phyloP scores from a whole-genome alignment of 2,888 invertebrate genomes.

The Synergus umbraculus region DNA sequence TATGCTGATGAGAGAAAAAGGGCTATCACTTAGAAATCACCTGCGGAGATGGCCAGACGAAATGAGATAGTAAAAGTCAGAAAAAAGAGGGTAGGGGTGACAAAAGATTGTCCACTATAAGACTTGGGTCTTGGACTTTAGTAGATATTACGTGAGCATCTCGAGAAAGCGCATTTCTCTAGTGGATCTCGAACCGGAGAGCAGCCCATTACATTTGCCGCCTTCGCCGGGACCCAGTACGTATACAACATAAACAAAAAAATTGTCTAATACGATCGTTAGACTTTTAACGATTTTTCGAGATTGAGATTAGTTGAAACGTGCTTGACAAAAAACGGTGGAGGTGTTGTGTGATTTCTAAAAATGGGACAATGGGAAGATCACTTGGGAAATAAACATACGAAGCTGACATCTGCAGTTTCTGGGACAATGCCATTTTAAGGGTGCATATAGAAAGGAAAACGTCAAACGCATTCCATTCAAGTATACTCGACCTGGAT shows the following conservation, averaged over 20 bases:
- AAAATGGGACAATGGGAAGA: not conserved
- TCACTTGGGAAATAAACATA: not conserved
- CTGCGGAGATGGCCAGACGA: not conserved
- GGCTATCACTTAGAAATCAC: not conserved
- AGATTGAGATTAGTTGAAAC: not conserved
- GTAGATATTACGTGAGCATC: conserved; percentile 66
- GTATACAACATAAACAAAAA: not conserved
- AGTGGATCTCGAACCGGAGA: conserved; percentile 59
- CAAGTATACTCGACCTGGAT: conserved; percentile 5
- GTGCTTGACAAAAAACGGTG: not conserved
- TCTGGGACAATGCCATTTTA: not conserved
- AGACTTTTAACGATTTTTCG: not conserved
- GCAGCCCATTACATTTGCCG: conserved; percentile 50
- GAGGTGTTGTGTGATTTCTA: not conserved
- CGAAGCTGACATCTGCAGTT: not conserved
- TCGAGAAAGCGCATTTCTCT: conserved; percentile 74
- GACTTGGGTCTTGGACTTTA: conserved; percentile 4
- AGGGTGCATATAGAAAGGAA: not conserved
- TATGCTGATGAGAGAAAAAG: not conserved
- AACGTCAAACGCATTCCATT: not conserved
- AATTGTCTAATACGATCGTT: not conserved
- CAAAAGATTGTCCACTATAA: not conserved
- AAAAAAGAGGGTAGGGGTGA: conserved; percentile 27
- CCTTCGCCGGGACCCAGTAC: not conserved
- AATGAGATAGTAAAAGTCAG: not conserved